Percentiles rank a stretch among this genome's conserved stretches.
phyloP scores from a whole-genome alignment of 2,797 vertebrate species.

The Labeo calbasu region DNA sequence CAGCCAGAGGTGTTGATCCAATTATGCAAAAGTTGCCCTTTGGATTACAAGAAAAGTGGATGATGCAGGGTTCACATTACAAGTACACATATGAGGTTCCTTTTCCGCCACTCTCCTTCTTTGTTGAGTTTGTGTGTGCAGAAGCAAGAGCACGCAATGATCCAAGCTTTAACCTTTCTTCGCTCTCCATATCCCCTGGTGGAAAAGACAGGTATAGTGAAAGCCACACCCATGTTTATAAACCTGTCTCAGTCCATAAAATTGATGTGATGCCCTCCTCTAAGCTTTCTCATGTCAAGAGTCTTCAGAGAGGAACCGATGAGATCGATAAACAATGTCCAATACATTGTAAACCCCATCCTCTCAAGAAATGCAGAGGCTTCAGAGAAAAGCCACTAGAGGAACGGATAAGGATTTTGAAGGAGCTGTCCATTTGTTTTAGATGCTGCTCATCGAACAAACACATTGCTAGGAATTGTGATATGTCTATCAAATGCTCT shows the following conservation, averaged over 20 bases:
- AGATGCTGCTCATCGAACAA: background rate
- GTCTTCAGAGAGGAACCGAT: background rate
- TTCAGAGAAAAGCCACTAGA: background rate
- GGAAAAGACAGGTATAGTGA: background rate
- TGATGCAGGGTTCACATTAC: background rate
- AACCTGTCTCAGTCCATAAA: background rate
- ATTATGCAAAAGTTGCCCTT: background rate
- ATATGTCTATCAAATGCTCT: background rate
- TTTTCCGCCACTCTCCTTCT: background rate
- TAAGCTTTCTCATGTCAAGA: background rate
- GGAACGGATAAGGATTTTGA: background rate
- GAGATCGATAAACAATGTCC: background rate
- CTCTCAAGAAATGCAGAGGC: background rate
- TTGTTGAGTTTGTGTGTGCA: background rate
- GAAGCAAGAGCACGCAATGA: slow-evolving; percentile 1
- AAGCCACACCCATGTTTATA: background rate
- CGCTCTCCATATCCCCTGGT: background rate
- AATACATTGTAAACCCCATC: slow-evolving; percentile 1
- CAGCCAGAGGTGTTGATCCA: background rate
- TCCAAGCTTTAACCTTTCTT: background rate
- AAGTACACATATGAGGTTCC: background rate
- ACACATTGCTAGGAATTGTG: background rate
- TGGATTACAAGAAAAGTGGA: background rate
- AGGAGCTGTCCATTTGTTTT: background rate
- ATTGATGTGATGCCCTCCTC: background rate